These are phyloP conservation scores for Yoshiicerus persimilis DNA, from an alignment of 1,140 invertebrate genomes.

Conservation along the genomic window DNA sequence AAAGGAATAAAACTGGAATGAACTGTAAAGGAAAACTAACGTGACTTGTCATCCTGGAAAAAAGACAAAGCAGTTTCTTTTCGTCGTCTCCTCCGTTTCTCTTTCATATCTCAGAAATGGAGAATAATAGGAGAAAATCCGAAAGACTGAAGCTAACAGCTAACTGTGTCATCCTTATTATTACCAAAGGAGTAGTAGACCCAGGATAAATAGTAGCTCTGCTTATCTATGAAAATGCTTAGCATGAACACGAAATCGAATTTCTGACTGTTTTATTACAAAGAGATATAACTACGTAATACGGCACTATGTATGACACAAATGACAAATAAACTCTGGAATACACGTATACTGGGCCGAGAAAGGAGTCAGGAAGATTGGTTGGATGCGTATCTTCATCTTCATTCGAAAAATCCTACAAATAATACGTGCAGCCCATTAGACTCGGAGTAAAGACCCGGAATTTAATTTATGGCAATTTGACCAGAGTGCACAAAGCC, in stretches of 20 bases:
- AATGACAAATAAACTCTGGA: neutral
- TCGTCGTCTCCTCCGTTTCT: neutral
- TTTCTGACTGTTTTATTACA: neutral
- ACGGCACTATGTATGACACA: neutral
- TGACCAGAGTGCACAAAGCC: conserved; percentile 16
- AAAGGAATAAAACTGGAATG: neutral
- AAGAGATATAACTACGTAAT: neutral
- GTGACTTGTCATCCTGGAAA: neutral
- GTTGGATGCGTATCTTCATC: conserved; percentile 25
- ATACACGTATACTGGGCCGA: neutral
- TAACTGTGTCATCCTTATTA: neutral
- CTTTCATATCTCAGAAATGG: neutral
- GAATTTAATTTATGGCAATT: conserved; percentile 39
- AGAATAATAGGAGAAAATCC: neutral
- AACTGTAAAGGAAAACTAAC: neutral
- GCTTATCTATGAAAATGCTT: neutral
- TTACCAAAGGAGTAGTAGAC: neutral
- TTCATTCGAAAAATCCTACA: conserved; percentile 26
- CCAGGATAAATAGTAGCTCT: neutral
- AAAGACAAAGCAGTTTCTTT: neutral
- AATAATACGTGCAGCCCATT: conserved; percentile 30
- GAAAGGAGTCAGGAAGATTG: neutral
- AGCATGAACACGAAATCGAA: neutral
- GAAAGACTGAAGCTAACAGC: neutral
- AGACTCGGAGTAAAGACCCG: neutral